These are phyloP conservation scores for Aelia acuminata DNA, from an alignment of 2,888 invertebrate genomes.

Conservation along the genomic window DNA sequence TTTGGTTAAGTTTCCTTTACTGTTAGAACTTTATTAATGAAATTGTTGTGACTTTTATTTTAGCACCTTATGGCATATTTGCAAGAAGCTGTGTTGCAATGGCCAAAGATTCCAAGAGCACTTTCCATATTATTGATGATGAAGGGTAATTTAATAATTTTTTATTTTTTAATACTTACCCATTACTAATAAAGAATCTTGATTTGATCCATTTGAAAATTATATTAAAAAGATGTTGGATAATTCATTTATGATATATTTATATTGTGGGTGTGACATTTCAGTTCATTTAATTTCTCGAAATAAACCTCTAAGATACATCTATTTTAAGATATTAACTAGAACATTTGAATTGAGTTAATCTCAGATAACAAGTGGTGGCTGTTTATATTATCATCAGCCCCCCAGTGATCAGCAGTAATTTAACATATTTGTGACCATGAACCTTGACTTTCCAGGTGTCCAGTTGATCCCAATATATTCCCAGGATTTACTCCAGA, in stretches of 20 bases:
- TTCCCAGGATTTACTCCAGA: conserved; percentile 94
- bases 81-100: conserved; percentile 96
- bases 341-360: neutral
- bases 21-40: neutral
- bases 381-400: neutral
- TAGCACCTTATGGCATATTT: conserved; percentile 96
- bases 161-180: neutral
- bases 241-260: too few species aligned
- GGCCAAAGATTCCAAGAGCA: conserved; percentile 96
- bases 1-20: neutral
- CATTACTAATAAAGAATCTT: neutral
- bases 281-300: neutral
- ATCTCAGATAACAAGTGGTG: neutral
- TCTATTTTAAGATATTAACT: neutral
- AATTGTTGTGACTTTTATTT: conserved; percentile 57
- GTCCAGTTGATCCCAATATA: conserved; percentile 92
- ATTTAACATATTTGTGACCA: conserved; percentile 40
- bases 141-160: conserved; percentile 77
- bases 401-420: neutral
- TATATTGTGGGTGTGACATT: neutral
- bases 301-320: neutral
- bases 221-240: neutral
- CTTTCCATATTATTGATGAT: conserved; percentile 95
- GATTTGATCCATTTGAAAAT: neutral
- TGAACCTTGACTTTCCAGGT: conserved; percentile 72